Evolutionary conservation across 2,888 invertebrate species (phyloP).

Genomic region (Heteromyza rotundicornis): DNA sequence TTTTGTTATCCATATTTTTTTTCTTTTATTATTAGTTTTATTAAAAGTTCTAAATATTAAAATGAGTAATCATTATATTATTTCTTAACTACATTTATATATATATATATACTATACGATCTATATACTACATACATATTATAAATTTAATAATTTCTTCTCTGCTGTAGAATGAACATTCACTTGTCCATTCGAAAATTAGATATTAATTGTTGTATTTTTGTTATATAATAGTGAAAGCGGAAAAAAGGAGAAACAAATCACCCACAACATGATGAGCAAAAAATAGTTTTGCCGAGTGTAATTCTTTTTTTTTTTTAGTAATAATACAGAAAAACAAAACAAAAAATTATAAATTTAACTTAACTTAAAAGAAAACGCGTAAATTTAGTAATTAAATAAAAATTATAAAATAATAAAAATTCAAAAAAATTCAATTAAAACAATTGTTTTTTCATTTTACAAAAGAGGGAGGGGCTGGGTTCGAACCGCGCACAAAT

Average conservation of each 20-base stretch:
- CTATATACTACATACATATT: neutral
- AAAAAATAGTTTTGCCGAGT: too few relatives aligned
- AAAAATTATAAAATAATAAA: slow-evolving; percentile 11
- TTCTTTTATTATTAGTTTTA: too few relatives aligned
- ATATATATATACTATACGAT: too few relatives aligned
- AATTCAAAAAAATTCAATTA: slow-evolving; percentile 22
- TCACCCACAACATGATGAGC: too few relatives aligned
- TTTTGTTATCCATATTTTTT: too few relatives aligned
- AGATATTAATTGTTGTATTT: slow-evolving; percentile 45
- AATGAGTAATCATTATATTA: too few relatives aligned
- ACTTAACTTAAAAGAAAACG: slow-evolving; percentile 19
- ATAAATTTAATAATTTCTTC: slow-evolving; percentile 1
- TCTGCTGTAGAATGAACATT: neutral
- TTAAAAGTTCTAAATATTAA: too few relatives aligned
- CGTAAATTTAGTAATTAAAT: slow-evolving; percentile 26
- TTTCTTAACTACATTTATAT: too few relatives aligned
- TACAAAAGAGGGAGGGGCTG: too few relatives aligned
- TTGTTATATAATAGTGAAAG: slow-evolving; percentile 36
- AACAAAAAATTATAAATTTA: slow-evolving; percentile 18
- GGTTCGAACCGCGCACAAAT: too few relatives aligned
- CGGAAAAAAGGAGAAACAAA: slow-evolving; percentile 24
- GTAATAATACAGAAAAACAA: neutral
- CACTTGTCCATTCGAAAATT: slow-evolving; percentile 33
- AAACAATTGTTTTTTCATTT: slow-evolving; percentile 12
- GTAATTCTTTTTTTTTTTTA: neutral